Evolutionary conservation across 30 jellyfish, hydroid and myxozoan genomes (phyloP).

Genomic region (Turritopsis dohrnii): DNA sequence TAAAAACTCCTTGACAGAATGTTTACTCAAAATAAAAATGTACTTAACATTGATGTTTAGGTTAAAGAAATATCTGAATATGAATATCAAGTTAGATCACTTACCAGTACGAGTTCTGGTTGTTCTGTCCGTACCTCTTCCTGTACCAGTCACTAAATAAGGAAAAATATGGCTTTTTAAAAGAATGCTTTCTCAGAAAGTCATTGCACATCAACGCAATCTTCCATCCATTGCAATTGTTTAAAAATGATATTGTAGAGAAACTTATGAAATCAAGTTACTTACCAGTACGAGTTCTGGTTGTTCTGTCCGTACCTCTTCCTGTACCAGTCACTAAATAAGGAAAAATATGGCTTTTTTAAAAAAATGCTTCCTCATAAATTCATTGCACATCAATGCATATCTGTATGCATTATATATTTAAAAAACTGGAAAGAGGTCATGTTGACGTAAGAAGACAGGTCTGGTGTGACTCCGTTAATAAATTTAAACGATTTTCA

Average conservation of each 20-base stretch:
- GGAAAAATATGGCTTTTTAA: not conserved
- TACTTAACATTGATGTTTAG: not conserved
- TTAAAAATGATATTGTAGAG: not conserved
- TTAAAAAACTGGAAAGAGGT: not conserved
- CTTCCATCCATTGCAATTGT: not conserved
- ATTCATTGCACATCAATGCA: no score
- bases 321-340: not conserved
- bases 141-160: not conserved
- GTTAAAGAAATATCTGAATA: not conserved
- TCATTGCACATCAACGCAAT: not conserved
- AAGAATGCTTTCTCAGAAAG: not conserved
- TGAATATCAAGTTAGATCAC: not conserved
- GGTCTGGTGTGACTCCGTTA: not conserved
- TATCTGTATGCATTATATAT: no score
- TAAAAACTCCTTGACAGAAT: no score
- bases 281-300: not conserved
- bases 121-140: not conserved
- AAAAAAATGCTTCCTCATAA: no score
- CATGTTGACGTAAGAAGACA: not conserved
- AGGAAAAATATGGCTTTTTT: no score
- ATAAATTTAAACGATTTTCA: no score
- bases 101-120: not conserved
- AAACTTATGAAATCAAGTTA: not conserved
- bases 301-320: not conserved
- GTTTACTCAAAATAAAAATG: not conserved